These are phyloP conservation scores for Lasioglossum leucozonium DNA, from an alignment of 2,888 invertebrate genomes.

Conservation along the genomic window DNA sequence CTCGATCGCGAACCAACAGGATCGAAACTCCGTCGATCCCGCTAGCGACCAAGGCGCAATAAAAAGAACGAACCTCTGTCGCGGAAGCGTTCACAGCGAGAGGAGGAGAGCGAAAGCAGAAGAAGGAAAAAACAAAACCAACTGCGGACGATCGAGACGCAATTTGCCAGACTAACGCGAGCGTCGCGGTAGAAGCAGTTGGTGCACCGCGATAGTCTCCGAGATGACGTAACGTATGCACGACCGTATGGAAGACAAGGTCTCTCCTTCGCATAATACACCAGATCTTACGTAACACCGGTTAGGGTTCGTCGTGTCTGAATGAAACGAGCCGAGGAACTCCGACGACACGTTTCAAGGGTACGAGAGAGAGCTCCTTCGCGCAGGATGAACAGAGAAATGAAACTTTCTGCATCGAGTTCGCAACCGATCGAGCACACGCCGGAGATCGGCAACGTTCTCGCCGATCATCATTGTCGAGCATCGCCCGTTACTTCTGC, in stretches of 20 bases:
- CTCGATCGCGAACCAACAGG: background rate
- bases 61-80: background rate
- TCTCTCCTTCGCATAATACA: conserved; percentile 69
- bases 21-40: too few species aligned
- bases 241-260: conserved; percentile 69
- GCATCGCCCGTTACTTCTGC: background rate
- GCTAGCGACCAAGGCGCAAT: background rate
- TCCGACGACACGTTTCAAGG: conserved; percentile 23
- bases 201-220: conserved; percentile 41
- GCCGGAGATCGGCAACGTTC: background rate
- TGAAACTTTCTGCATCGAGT: background rate
- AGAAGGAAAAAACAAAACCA: background rate
- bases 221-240: conserved; percentile 60
- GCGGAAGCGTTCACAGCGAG: background rate
- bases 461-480: background rate
- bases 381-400: background rate
- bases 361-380: conserved; percentile 8
- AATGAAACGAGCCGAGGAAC: conserved; percentile 51
- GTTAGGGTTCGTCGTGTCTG: conserved; percentile 50
- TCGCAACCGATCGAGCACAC: background rate
- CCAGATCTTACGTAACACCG: conserved; percentile 64
- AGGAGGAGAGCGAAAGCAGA: background rate
- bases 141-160: conserved; percentile 4
- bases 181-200: conserved; percentile 15
- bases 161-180: conserved; percentile 35